Conservation (phyloP, 2,113 vertebrate species). For the Triplophysa siluroides region DNA sequence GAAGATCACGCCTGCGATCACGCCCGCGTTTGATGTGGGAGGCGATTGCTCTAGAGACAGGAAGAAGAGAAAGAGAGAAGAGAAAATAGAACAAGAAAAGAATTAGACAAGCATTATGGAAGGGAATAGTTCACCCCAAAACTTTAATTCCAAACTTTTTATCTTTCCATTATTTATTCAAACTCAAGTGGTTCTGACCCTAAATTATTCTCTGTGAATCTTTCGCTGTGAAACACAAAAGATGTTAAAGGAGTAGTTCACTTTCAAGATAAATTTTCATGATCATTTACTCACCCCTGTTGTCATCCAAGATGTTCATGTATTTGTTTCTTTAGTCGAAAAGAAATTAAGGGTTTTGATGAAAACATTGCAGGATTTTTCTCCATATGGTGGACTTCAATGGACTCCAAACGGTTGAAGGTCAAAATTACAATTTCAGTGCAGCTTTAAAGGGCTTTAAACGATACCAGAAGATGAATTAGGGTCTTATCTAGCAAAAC, state of each 20-base stretch:
- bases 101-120: conserved; percentile 24
- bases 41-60: conserved; percentile 74
- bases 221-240: neutral
- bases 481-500: too few species aligned
- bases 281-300: too few species aligned
- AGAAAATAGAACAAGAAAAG: neutral
- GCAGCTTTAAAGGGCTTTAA: too few species aligned
- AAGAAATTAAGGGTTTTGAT: too few species aligned
- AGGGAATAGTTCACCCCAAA: neutral
- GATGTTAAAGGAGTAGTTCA: neutral
- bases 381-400: too few species aligned
- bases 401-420: too few species aligned
- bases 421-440: too few species aligned
- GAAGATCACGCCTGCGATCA: conserved; percentile 83
- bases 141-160: neutral
- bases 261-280: too few species aligned
- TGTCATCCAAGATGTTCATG: too few species aligned
- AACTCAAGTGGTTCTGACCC: neutral
- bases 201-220: neutral
- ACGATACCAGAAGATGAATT: too few species aligned
- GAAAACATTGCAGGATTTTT: too few species aligned
- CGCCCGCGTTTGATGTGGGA: conserved; percentile 73
- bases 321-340: too few species aligned
- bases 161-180: neutral
- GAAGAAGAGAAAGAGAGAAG: conserved; percentile 31